Evolutionary conservation across 2,888 invertebrate species (phyloP), one percentile per base, ranked within the genome.

Genomic region (Syrphus vitripennis): DNA sequence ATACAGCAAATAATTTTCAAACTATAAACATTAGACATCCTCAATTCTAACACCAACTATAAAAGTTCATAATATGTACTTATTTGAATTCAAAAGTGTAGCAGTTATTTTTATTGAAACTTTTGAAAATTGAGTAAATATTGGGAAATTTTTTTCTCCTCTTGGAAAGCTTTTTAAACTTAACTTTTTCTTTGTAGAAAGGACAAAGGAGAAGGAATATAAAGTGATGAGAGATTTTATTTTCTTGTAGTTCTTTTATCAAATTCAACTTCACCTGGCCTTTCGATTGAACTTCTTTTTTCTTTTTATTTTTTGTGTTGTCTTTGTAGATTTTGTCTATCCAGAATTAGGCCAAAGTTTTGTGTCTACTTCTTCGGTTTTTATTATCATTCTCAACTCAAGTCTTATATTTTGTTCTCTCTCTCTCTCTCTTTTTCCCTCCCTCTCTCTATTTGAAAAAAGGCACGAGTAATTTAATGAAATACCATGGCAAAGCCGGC

Each of bases 311-410:
- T 63, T 40, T 75, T 53, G 45, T 61, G 42, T 61, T 29, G 16
- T 16, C 31, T 74, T 74, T 53, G 53, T 53, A 53, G 67, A 69
- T 16, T 57, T 59, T 29, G 69, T 69, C 77, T 77, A 69, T 77
- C 50, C 48, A 48, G 70, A 77, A 77, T 37, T 77, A 77, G 77
- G 77, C 59, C 77, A 77, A 77, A 77, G 77, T 77, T 70, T 61
- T 31, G 21, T 65, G 57, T 59, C 37, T 76, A 21, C 31, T 14
- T 34, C 50, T 55, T 12, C 42, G 10, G 12, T n/a, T 45, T 21
- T 29, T 50, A 26, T 50, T 50, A n/a, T 40, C 10, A 59, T 59
- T 37, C 21, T 34, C 14, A 57, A 21, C 21, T 19, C 7, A 3
- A 9, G 7, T 34, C 7, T 37, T 4, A 9, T 59, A 19, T 34